phyloP scores from a whole-genome alignment of 2,113 vertebrate species.

The Herpetotheres cachinnans region DNA sequence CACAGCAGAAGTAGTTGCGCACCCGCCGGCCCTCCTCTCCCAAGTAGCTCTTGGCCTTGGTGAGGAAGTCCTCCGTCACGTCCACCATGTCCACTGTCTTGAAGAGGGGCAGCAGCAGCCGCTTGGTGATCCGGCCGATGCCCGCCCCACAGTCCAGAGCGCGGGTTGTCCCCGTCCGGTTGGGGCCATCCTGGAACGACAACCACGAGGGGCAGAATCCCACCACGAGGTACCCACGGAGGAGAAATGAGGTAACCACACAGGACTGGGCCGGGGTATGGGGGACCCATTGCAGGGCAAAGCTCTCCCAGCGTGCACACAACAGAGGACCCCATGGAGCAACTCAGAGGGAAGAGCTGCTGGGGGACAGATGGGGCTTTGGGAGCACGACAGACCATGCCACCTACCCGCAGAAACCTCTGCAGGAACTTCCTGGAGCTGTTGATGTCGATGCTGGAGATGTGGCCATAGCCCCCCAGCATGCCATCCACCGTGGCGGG shows the following conservation, averaged over 20 bases:
- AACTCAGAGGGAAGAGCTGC: background rate
- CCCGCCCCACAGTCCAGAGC: constrained; percentile 95
- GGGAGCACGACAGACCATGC: background rate
- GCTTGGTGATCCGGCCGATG: constrained; percentile 93
- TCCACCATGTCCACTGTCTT: constrained; percentile 92
- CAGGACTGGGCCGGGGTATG: background rate
- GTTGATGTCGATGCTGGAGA: constrained; percentile 92
- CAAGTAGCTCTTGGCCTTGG: constrained; percentile 87
- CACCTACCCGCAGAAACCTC: constrained; percentile 88
- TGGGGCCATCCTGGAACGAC: constrained; percentile 81
- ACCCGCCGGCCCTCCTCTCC: constrained; percentile 87
- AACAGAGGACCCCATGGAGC: background rate
- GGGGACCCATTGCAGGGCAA: background rate
- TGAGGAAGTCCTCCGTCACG: constrained; percentile 90
- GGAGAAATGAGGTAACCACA: background rate
- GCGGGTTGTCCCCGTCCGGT: constrained; percentile 76
- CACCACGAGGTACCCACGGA: rapidly evolving
- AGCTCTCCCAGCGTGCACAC: rapidly evolving
- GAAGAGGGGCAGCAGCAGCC: constrained; percentile 91
- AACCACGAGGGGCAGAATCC: background rate
- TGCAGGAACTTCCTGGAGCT: constrained; percentile 92
- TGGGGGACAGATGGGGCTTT: background rate
- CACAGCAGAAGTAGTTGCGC: constrained; percentile 87
- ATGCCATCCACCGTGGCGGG: constrained; percentile 92
- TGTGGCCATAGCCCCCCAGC: constrained; percentile 94